Conservation (phyloP, 1,140 invertebrate species). For the Batillaria attramentaria region DNA sequence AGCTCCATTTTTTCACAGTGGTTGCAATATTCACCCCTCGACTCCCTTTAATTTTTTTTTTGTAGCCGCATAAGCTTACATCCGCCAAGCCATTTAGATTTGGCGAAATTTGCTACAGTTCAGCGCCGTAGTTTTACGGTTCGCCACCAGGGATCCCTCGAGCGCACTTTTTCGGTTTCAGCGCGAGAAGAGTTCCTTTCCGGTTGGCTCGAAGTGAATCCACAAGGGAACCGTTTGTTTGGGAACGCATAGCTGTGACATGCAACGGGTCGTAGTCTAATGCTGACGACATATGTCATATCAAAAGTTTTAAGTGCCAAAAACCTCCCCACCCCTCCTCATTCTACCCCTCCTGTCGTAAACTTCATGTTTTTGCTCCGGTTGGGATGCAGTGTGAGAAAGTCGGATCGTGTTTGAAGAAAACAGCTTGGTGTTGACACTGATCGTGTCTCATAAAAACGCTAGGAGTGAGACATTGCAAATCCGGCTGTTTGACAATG, state of each 20-base stretch:
- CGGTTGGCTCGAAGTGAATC: neutral
- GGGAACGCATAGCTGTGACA: slow-evolving; percentile 12
- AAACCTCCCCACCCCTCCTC: neutral
- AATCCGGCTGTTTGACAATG: no score
- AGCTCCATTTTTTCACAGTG: neutral
- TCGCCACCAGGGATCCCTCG: neutral
- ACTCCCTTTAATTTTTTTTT: neutral
- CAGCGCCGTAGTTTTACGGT: slow-evolving; percentile 8
- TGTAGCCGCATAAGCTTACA: neutral
- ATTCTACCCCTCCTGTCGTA: neutral
- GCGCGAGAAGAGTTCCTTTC: neutral
- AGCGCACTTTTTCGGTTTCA: neutral
- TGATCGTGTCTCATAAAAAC: no score
- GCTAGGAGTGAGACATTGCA: no score
- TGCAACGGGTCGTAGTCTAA: neutral
- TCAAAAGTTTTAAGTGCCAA: neutral
- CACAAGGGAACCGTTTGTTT: neutral
- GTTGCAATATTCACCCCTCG: neutral
- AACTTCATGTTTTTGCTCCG: neutral
- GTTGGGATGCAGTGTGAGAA: neutral
- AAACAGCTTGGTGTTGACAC: neutral
- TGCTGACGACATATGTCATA: slow-evolving; percentile 6
- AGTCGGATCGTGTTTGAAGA: neutral
- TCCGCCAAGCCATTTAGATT: neutral
- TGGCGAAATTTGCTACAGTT: neutral